phyloP scores from a whole-genome alignment of 2,888 invertebrate genomes.

The Brachycybe producta region DNA sequence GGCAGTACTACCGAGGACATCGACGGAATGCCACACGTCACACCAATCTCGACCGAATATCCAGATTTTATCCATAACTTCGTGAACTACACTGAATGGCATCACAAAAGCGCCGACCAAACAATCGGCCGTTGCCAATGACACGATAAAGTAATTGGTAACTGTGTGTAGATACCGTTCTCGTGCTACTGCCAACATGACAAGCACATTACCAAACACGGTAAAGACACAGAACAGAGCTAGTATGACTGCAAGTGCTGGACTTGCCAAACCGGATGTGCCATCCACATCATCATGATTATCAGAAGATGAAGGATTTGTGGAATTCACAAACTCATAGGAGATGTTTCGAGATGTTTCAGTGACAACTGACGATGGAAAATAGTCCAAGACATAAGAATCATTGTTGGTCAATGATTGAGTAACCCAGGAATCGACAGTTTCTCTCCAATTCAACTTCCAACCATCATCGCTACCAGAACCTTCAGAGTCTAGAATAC shows the following conservation, averaged over 20 bases:
- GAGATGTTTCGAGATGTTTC: neutral
- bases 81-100: slow-evolving; percentile 89
- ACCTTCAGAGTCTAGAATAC: too few relatives aligned
- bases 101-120: slow-evolving; percentile 92
- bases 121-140: slow-evolving; percentile 90
- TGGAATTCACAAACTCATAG: neutral
- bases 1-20: slow-evolving; percentile 93
- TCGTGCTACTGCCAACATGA: slow-evolving; percentile 81
- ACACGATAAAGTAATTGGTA: slow-evolving; percentile 95
- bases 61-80: slow-evolving; percentile 54
- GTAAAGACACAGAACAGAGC: slow-evolving; percentile 80
- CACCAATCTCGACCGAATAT: slow-evolving; percentile 92
- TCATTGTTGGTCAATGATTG: too few relatives aligned
- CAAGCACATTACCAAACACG: slow-evolving; percentile 86
- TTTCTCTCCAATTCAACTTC: too few relatives aligned
- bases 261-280: slow-evolving; percentile 15
- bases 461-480: too few relatives aligned
- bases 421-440: too few relatives aligned
- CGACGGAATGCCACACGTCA: slow-evolving; percentile 92
- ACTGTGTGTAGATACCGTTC: slow-evolving; percentile 91
- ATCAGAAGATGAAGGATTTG: neutral
- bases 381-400: too few relatives aligned
- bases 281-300: neutral
- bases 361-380: neutral
- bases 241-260: slow-evolving; percentile 53